Evolutionary conservation across 1,140 invertebrate genomes (phyloP), one percentile per base, ranked within the genome.

Genomic region (Meloidogyne chitwoodi): DNA sequence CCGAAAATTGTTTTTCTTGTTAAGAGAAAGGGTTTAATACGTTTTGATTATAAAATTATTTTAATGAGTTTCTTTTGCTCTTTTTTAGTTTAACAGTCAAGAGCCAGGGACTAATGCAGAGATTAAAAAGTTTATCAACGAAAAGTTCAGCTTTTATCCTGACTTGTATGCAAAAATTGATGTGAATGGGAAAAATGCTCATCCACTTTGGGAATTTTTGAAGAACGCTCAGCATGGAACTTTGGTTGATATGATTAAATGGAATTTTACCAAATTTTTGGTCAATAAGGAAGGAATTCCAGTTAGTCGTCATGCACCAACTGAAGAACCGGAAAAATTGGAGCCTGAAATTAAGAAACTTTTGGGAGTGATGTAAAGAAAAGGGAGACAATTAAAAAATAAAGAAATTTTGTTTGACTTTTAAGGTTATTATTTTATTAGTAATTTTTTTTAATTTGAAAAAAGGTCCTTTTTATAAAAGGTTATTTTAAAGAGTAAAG

Each of bases 181-280:
- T 44, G 82, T 84, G 26, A 83, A 83, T 44, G 81, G 81, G 10
- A 62, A 56, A 12, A 79, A 79, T 34, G 81, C 78, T 31, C 68
- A 75, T 78, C 81, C 81, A 22, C 41, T 83, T n/a, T 83, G 63
- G 62, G 24, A 62, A 14, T 83, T 81, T 67, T 64, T 82, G 68
- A 82, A 82, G 79, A 78, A 80, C n/a, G 81, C 81, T 22, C 38
- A 82, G 44, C 76, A 66, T 14, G 80, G 80, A 19, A 69, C 70
- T 22, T 62, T 77, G n/a, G 31, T 83, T 64, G 77, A 83, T 66
- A 75, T 76, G 14, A 81, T 82, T 77, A 82, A 82, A 70, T 82
- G 81, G 81, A 82, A 82, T 56, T 82, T 82, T 64, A 82, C 81
- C 5, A 82, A 82, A 38, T 75, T 82, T 62, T 67, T 81, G 56